Evolutionary conservation across 2,113 vertebrate species (phyloP).

Genomic region (rat (Rattus norvegicus)): GRCr8 NC_086028.1:66481001-66481500

Average conservation of each 20-base stretch:
- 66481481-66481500: background rate
- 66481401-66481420: too few species aligned
- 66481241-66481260: background rate
- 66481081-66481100: background rate
- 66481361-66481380: background rate
- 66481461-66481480: background rate
- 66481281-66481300: too few species aligned
- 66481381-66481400: background rate
- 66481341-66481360: background rate
- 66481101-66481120: background rate
- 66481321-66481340: background rate
- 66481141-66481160: background rate
- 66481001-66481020: background rate
- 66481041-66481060: background rate
- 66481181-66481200: background rate
- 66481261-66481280: background rate
- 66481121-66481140: background rate
- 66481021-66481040: background rate
- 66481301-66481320: background rate
- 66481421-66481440: background rate
- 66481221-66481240: background rate
- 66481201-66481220: background rate
- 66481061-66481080: background rate
- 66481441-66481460: background rate
- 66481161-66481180: background rate